These are phyloP conservation scores for Hirundo rustica DNA, from an alignment of 2,797 vertebrate species.

Conservation along the genomic window DNA sequence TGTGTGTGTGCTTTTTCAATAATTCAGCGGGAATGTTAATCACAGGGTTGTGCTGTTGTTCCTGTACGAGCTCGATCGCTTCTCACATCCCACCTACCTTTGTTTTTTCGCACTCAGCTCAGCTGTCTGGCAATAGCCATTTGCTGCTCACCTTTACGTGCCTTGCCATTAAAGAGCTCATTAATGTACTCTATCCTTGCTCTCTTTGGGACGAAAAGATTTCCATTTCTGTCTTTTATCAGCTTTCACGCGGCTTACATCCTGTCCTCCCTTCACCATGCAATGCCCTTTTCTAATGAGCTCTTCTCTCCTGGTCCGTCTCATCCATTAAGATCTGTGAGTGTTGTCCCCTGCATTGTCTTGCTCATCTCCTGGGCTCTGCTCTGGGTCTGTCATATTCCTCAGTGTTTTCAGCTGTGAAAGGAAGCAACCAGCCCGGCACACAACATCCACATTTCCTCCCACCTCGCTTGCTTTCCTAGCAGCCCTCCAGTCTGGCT, in stretches of 20 bases:
- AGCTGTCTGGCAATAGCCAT: constrained; percentile 19
- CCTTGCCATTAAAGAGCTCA: constrained; percentile 31
- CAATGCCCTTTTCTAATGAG: constrained; percentile 50
- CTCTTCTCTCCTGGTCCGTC: not conserved
- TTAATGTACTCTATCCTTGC: constrained; percentile 23
- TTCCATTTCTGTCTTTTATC: constrained; percentile 44
- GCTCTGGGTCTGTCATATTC: not conserved
- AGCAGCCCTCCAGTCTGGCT: not conserved
- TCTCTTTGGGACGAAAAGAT: constrained; percentile 29
- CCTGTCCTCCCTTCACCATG: not conserved
- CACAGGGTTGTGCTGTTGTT: not conserved
- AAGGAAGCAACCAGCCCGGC: not conserved
- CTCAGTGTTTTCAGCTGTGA: not conserved
- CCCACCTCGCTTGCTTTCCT: not conserved
- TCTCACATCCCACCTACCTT: not conserved
- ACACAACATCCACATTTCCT: not conserved
- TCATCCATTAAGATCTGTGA: constrained; percentile 13
- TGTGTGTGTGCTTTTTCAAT: not conserved
- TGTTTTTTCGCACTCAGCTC: constrained; percentile 8
- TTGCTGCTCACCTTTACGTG: constrained; percentile 59
- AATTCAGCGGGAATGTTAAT: not conserved
- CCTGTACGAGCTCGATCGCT: fast-evolving
- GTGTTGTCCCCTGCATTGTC: not conserved
- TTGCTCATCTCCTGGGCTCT: not conserved
- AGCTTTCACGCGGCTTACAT: not conserved